Base-by-base conservation (phyloP, 2,888 invertebrate species). In the Rhaphigaster nebulosa region DNA sequence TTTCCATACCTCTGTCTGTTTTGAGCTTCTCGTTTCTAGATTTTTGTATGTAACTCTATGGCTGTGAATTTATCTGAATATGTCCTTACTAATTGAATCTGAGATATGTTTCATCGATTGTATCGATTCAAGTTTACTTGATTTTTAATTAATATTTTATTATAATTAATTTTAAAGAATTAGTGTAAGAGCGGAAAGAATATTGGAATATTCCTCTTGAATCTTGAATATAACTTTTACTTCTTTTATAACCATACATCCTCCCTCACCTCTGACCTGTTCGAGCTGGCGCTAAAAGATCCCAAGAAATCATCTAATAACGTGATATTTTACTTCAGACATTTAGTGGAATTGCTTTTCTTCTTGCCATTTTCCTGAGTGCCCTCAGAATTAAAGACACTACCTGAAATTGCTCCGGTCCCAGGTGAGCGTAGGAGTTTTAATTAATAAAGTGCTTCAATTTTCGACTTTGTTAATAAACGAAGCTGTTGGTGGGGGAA, bases 341-440 rank as follows among this genome's bases (percentile, higher is more conserved):
- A 84, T 84, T 84, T 50, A 84, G 84, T 50, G 84, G 50, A 84
- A 84, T 84, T 84, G 84, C 45, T n/a, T 84, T 84, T 50, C 84
- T 84, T 84, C 84, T 50, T 26, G 84, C 84, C 41, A 84, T 84
- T 50, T 84, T 84, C 84, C 84, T 45, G 84, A 84, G 41, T 84
- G 45, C n/a, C 45, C 50, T n/a, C 45, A n/a, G 45, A 84, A 84
- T 84, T 84, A 50, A 84, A 50, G 84, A 84, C 84, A 84, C 84
- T 84, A 84, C n/a, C 84, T 26, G 13, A 84, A 84, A 84, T 84
- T 45, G 84, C 84, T 38, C n/a, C 13, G 84, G 84, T n/a, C 84
- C 45, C 45, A 84, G 84, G 84, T 84, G 84, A 84, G 26, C 45
- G 18, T 26, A 0, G 12, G 15, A 15, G 4, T 45, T 41, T 10